Conservation (phyloP, 2,113 vertebrate genomes). For the Odontophorus gujanensis region DNA sequence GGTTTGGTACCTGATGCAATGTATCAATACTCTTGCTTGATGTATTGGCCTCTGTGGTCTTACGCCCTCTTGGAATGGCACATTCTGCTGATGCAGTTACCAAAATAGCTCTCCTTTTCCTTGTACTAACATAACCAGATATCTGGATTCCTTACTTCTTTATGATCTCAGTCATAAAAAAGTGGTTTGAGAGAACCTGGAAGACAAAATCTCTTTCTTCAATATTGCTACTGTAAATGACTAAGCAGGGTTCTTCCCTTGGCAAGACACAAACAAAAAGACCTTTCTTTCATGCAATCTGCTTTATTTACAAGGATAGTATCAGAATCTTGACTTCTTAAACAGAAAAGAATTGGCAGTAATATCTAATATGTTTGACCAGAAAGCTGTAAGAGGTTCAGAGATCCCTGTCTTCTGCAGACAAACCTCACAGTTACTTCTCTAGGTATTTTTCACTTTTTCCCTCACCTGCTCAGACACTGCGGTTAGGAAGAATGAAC, state of each 20-base stretch:
- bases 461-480: neutral
- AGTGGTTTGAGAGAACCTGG: neutral
- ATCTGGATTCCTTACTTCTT: neutral
- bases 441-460: neutral
- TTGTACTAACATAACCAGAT: neutral
- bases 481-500: neutral
- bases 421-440: neutral
- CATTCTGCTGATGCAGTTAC: neutral
- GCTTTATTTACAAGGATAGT: neutral
- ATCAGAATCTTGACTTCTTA: neutral
- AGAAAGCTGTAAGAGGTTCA: neutral
- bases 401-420: neutral
- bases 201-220: neutral
- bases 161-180: neutral
- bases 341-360: neutral
- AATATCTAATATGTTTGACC: neutral
- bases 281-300: neutral
- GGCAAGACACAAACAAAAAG: neutral
- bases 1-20: neutral
- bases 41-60: neutral
- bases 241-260: neutral
- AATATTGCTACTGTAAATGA: neutral
- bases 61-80: neutral
- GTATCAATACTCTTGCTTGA: neutral
- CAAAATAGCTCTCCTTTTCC: neutral